These are phyloP conservation scores for Ichneumoninae sp. DNA, from an alignment of 2,888 invertebrate species.

Conservation along the genomic window DNA sequence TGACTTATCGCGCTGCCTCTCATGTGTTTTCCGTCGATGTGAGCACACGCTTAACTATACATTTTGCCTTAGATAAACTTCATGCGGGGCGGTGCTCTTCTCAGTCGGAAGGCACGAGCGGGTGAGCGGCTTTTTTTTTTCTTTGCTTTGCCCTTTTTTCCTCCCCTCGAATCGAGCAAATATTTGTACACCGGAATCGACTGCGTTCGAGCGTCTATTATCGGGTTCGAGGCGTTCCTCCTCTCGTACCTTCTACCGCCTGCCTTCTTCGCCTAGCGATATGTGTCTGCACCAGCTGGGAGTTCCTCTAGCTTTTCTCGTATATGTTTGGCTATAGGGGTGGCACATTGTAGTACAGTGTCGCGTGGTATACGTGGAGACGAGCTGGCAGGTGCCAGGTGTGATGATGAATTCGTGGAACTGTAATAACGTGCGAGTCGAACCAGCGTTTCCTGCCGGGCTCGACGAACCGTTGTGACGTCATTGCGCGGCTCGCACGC, in stretches of 20 bases:
- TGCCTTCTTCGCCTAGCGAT: constrained; percentile 10
- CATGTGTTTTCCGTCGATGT: constrained; percentile 15
- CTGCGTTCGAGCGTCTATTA: constrained; percentile 58
- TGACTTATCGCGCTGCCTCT: constrained; percentile 29
- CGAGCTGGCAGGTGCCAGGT: constrained; percentile 53
- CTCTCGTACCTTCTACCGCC: neutral
- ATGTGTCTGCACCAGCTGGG: constrained; percentile 30
- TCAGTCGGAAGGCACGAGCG: constrained; percentile 32
- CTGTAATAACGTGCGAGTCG: constrained; percentile 40
- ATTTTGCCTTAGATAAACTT: constrained; percentile 35
- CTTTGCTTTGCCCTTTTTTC: neutral
- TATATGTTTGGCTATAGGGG: constrained; percentile 14
- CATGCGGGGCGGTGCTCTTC: constrained; percentile 10
- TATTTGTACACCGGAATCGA: constrained; percentile 58
- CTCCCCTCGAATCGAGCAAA: constrained; percentile 29
- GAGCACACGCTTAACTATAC: constrained; percentile 18
- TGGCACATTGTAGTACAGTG: constrained; percentile 15
- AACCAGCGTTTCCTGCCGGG: constrained; percentile 33
- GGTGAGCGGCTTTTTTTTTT: constrained; percentile 31
- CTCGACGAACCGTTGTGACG: constrained; percentile 25
- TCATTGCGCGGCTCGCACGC: neutral
- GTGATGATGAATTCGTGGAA: constrained; percentile 53
- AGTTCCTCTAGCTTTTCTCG: neutral
- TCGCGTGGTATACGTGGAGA: constrained; percentile 6
- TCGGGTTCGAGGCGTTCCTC: constrained; percentile 42